phyloP scores from a whole-genome alignment of 2,797 vertebrate genomes.

The Agapornis canus region DNA sequence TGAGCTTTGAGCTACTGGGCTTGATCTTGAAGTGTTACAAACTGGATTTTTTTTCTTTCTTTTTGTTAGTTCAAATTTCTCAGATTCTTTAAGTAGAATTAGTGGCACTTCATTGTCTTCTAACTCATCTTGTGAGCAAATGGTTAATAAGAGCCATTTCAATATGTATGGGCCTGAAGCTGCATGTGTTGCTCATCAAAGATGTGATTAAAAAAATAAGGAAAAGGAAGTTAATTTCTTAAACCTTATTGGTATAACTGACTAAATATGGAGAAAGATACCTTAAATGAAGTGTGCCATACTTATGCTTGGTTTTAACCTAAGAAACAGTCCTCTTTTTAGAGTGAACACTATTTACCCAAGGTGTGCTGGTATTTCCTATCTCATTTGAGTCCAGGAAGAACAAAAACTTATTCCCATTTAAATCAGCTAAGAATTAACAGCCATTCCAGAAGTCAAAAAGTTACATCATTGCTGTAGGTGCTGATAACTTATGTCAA shows the following conservation, averaged over 20 bases:
- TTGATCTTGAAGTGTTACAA: background rate
- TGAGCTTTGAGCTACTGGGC: background rate
- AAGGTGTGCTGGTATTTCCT: background rate
- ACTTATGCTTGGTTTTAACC: background rate
- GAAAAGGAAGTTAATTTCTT: background rate
- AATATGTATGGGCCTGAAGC: background rate
- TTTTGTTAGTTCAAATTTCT: background rate
- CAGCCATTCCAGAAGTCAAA: background rate
- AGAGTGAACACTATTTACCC: rapidly evolving
- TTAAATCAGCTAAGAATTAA: background rate
- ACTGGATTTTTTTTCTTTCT: rapidly evolving
- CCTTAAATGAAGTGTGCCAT: background rate
- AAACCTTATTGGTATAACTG: background rate
- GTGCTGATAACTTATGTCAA: background rate
- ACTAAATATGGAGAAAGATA: background rate
- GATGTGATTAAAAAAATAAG: background rate
- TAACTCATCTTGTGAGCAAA: background rate
- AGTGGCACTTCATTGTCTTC: background rate
- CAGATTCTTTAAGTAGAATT: background rate
- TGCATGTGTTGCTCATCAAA: background rate
- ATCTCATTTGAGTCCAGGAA: background rate
- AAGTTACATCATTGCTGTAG: background rate
- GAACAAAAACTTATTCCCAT: background rate
- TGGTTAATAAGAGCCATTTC: background rate
- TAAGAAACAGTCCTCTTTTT: background rate